Conservation (phyloP, 2,888 invertebrate species). For the Brachypalpus laphriformis region DNA sequence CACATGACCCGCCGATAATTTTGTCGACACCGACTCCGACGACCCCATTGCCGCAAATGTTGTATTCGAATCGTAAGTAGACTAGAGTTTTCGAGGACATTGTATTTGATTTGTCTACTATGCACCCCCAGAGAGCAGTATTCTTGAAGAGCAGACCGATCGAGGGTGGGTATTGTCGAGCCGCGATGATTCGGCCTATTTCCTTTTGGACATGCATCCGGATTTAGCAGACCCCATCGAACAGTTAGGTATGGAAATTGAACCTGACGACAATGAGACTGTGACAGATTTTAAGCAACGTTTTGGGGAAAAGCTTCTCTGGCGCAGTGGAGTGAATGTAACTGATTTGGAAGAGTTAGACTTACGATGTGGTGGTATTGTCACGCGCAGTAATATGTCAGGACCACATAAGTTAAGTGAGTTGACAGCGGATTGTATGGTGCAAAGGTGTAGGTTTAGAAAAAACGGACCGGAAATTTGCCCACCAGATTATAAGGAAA, state of each 20-base stretch:
- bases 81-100: not conserved
- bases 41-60: slow-evolving; percentile 7
- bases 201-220: slow-evolving; percentile 88
- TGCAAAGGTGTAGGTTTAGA: slow-evolving; percentile 90
- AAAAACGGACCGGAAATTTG: slow-evolving; percentile 90
- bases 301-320: slow-evolving; percentile 87
- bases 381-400: slow-evolving; percentile 87
- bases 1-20: slow-evolving; percentile 35
- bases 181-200: slow-evolving; percentile 84
- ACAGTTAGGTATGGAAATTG: slow-evolving; percentile 90
- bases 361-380: slow-evolving; percentile 89
- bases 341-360: slow-evolving; percentile 89
- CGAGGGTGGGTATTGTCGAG: slow-evolving; percentile 82
- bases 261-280: slow-evolving; percentile 88
- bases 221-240: slow-evolving; percentile 90
- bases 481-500: slow-evolving; percentile 91
- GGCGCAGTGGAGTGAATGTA: slow-evolving; percentile 88
- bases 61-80: slow-evolving; percentile 62
- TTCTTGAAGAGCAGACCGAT: slow-evolving; percentile 25
- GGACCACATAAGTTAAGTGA: slow-evolving; percentile 85
- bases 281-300: slow-evolving; percentile 89
- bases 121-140: slow-evolving; percentile 11
- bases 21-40: slow-evolving; percentile 1
- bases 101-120: not conserved
- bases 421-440: slow-evolving; percentile 88